phyloP scores from a whole-genome alignment of 1,140 invertebrate genomes.

The Nasonia giraulti region DNA sequence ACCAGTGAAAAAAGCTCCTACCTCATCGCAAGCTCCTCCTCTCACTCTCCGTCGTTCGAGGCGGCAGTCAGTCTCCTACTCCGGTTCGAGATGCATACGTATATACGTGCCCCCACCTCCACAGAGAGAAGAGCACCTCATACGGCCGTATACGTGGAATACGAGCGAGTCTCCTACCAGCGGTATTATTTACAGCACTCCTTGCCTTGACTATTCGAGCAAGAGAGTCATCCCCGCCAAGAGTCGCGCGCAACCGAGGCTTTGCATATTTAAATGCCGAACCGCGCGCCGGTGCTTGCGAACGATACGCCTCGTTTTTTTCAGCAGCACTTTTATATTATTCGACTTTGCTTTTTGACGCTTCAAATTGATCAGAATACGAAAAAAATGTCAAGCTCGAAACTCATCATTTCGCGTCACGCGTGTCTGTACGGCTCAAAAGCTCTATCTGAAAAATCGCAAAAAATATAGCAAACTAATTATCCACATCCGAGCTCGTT shows the following conservation, averaged over 20 bases:
- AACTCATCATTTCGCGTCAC: too few species aligned
- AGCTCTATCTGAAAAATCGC: background rate
- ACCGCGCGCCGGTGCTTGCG: background rate
- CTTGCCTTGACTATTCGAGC: slow-evolving; percentile 35
- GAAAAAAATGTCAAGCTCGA: background rate
- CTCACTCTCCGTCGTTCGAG: background rate
- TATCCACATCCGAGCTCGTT: background rate
- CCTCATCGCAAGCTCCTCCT: slow-evolving; percentile 12
- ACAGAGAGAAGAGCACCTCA: background rate
- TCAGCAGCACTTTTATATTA: background rate
- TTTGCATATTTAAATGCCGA: slow-evolving; percentile 46
- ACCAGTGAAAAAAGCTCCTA: background rate
- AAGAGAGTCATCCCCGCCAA: slow-evolving; percentile 1
- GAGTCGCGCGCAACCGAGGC: background rate
- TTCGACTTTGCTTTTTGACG: background rate
- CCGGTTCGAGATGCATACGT: slow-evolving; percentile 24
- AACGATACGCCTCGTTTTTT: background rate
- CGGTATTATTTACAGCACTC: slow-evolving; percentile 46
- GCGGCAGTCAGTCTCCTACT: slow-evolving; percentile 24
- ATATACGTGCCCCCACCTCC: background rate
- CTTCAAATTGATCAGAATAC: background rate
- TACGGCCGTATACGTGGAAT: slow-evolving; percentile 12
- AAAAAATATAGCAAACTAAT: background rate
- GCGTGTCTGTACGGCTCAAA: background rate
- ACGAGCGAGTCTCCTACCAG: slow-evolving; percentile 26